Conservation (phyloP, 2,113 vertebrate species). For the Semnornis frantzii region DNA sequence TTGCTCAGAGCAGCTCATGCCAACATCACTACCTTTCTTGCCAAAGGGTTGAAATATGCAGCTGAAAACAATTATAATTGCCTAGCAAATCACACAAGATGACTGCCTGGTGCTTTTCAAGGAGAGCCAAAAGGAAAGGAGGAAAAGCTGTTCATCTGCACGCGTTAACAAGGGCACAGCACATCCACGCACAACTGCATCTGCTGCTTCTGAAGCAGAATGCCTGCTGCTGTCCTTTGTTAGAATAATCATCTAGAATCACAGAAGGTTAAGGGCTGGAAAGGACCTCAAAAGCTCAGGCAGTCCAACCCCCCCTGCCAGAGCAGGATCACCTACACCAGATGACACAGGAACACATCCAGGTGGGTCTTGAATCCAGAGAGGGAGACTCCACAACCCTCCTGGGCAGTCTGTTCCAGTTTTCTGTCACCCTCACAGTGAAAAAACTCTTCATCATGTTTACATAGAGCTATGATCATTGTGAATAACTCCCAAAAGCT, state of each 20-base stretch:
- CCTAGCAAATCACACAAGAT: neutral
- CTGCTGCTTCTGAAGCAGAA: neutral
- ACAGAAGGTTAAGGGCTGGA: too few relatives aligned
- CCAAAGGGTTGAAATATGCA: constrained; percentile 17
- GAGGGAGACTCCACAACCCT: too few relatives aligned
- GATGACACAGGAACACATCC: too few relatives aligned
- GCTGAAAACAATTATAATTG: constrained; percentile 41
- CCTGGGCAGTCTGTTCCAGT: too few relatives aligned
- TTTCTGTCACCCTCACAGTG: too few relatives aligned
- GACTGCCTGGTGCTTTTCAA: neutral
- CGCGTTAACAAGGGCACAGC: neutral
- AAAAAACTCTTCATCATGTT: too few relatives aligned
- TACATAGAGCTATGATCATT: neutral
- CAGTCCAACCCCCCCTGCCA: too few relatives aligned
- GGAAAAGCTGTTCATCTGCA: neutral
- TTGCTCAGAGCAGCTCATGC: neutral
- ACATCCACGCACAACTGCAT: neutral
- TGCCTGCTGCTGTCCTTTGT: neutral
- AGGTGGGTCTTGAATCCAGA: too few relatives aligned
- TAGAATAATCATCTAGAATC: neutral
- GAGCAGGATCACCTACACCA: too few relatives aligned
- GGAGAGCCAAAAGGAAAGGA: neutral
- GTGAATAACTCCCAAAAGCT: neutral
- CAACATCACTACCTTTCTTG: constrained; percentile 13
- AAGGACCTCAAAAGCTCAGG: too few relatives aligned